A percentile compares a stretch with the other conserved stretches of the same genome.
These are phyloP conservation scores for Agrochola lota DNA, from an alignment of 2,888 invertebrate species.

Conservation along the genomic window DNA sequence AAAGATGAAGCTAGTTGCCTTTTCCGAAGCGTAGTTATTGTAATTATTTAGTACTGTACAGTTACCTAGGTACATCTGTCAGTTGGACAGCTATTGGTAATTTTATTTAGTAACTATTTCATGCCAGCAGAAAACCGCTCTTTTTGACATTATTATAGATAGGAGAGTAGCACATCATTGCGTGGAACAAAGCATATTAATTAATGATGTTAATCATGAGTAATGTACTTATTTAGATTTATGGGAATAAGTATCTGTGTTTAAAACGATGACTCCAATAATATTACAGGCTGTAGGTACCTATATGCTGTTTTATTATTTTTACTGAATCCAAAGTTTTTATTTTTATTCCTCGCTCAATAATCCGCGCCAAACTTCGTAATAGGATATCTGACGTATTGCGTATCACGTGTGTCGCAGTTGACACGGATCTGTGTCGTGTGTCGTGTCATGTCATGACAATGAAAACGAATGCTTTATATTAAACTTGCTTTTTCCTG, in stretches of 20 bases:
- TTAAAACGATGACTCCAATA: neutral
- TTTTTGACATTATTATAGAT: neutral
- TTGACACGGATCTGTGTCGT: conserved; percentile 17
- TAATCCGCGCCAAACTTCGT: conserved; percentile 33
- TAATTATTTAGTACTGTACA: too few species aligned
- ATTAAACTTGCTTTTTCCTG: conserved; percentile 6
- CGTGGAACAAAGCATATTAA: too few species aligned
- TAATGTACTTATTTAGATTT: too few species aligned
- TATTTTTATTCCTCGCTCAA: conserved; percentile 35
- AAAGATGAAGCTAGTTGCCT: too few species aligned
- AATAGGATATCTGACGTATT: conserved; percentile 39
- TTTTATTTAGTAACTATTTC: neutral
- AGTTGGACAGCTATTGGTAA: neutral
- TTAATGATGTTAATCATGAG: too few species aligned
- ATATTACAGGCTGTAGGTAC: neutral
- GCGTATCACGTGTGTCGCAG: conserved; percentile 17
- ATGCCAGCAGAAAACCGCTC: neutral
- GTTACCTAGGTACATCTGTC: neutral
- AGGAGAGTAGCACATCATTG: too few species aligned
- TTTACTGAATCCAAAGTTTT: conserved; percentile 10
- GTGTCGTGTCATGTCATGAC: conserved; percentile 22
- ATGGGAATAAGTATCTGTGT: too few species aligned
- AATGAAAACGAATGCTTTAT: conserved; percentile 40
- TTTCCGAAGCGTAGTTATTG: too few species aligned
- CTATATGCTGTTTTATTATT: too few species aligned